A percentile compares a stretch with the other conserved stretches of the same genome.
phyloP scores from a whole-genome alignment of 2,888 invertebrate species.

The Phalangium opilio region DNA sequence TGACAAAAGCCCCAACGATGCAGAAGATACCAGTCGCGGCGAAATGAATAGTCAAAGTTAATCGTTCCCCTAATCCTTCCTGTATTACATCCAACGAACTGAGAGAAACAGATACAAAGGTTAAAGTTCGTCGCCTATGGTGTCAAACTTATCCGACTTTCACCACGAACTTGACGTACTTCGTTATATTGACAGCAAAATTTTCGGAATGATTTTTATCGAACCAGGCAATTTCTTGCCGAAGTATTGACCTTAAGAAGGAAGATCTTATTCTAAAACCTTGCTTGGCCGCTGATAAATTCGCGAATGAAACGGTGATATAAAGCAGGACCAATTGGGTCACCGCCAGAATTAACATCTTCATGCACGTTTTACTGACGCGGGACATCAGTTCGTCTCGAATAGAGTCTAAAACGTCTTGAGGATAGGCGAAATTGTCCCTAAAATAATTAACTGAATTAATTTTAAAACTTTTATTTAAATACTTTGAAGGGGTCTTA shows the following conservation, averaged over 20 bases:
- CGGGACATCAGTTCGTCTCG: too few species aligned
- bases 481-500: too few species aligned
- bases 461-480: too few species aligned
- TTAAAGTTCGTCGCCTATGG: too few species aligned
- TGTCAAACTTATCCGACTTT: too few species aligned
- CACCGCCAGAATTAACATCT: too few species aligned
- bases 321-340: conserved; percentile 1
- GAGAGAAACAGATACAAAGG: not conserved
- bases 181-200: conserved; percentile 36
- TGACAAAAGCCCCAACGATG: conserved; percentile 51
- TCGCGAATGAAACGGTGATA: conserved; percentile 13
- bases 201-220: conserved; percentile 35
- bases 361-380: too few species aligned
- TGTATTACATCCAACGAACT: conserved; percentile 48
- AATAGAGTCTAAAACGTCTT: too few species aligned
- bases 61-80: conserved; percentile 69
- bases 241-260: conserved; percentile 32
- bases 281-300: conserved; percentile 28
- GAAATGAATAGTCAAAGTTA: conserved; percentile 54
- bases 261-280: conserved; percentile 32
- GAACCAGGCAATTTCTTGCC: conserved; percentile 35
- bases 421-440: too few species aligned
- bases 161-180: conserved; percentile 30
- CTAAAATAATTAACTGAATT: too few species aligned
- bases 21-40: conserved; percentile 50